Base-by-base conservation (phyloP, 1,140 invertebrate species). In the Brachionus paranguensis region DNA sequence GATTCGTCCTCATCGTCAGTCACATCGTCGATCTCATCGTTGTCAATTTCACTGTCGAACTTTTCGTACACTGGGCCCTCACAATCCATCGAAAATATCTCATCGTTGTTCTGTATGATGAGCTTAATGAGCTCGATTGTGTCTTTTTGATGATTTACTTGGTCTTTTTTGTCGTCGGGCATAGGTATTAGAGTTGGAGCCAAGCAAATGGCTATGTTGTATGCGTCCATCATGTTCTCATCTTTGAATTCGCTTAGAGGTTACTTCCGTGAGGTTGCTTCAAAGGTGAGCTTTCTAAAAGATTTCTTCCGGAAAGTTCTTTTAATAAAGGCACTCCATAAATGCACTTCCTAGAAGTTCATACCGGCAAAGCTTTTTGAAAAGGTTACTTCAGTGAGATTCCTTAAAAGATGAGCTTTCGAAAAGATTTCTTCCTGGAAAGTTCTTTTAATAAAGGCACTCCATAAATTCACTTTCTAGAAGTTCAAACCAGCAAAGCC, bases 161-260 rank as follows among this genome's bases (percentile, higher is more conserved):
- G 95, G 90, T 97, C 95, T 55, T 87, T 85, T 88, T 94, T 95
- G 87, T 96, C 95, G 86, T 96, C 95, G 29, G 95, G 95, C 11
- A 97, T 95, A n/a, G 95, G 95, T 84, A 98, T 93, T 84, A 98
- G 91, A 20, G 96, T 97, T 37, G 96, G 96, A n/a, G 96, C 96
- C 88, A 98, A 96, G 90, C 96, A 98, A 87, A 98, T 96, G 29
- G 96, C 96, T 85, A 98, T 91, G 90, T 98, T 98, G 90, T 96
- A 97, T 0, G 95, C 94, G 89, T 98, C 96, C 96, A 98, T 98
- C 95, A 97, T 97, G 88, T 97, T 98, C 88, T 96, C 94, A 88
- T 96, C 95, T 86, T 94, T 94, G 89, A 94, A 95, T 89, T 96
- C 95, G 1, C 95, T 94, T 84, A 98, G 91, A 90, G n/a, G n/a